Conservation (phyloP, 2,888 invertebrate species). For the Aromia moschata region DNA sequence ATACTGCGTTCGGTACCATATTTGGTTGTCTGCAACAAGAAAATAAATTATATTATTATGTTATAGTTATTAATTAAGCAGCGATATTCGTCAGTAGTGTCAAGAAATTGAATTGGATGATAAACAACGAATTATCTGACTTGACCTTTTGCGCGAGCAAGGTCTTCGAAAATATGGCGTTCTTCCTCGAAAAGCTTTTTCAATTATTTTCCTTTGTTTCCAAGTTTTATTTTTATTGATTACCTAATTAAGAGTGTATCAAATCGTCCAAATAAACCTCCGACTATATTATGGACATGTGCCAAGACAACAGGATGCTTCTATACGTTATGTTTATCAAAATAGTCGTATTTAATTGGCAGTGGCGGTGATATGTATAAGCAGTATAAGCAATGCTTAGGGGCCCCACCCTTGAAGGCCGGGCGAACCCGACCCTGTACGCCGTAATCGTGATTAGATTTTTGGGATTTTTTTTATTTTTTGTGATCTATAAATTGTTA, state of each 20-base stretch:
- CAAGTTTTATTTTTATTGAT: conserved; percentile 7
- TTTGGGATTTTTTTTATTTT: too few species aligned
- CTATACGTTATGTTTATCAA: too few species aligned
- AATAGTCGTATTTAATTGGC: too few species aligned
- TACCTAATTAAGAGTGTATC: conserved; percentile 11
- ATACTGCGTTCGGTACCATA: conserved; percentile 37
- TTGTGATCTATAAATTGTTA: too few species aligned
- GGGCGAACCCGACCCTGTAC: too few species aligned
- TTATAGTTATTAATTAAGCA: conserved; percentile 30
- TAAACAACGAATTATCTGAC: conserved; percentile 35
- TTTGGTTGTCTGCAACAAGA: conserved; percentile 34
- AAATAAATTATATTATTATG: conserved; percentile 8
- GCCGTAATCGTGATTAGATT: too few species aligned
- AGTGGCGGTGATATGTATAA: too few species aligned
- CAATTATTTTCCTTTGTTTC: not conserved
- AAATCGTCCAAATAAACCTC: too few species aligned
- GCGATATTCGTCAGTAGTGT: conserved; percentile 39
- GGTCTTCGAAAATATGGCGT: conserved; percentile 23
- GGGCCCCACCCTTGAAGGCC: too few species aligned
- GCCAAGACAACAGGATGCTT: too few species aligned
- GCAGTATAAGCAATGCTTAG: too few species aligned
- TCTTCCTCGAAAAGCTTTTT: conserved; percentile 23
- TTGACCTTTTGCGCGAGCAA: conserved; percentile 39
- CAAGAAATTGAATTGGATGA: conserved; percentile 38
- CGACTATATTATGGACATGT: too few species aligned